Evolutionary conservation across 30 jellyfish, hydroid and myxozoan genomes (phyloP), one percentile per base, ranked within the genome.

Genomic region (Rhopilema esculentum): DNA sequence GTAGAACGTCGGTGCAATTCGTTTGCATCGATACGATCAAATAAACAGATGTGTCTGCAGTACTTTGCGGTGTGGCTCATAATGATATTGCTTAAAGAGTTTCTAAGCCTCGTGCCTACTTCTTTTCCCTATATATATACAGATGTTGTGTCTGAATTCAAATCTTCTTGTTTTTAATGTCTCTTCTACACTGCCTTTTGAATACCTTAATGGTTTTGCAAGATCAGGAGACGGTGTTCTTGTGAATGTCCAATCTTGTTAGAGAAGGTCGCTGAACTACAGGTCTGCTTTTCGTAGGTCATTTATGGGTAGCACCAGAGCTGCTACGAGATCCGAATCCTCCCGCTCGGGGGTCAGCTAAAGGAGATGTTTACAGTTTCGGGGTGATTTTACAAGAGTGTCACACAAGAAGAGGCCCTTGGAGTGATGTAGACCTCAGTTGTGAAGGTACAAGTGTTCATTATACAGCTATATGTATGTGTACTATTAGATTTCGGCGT

Each of bases 341-440:
- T 15, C 97, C 97, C 6, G 75, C 83, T 4, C 83, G 96, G 33
- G 98, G 98, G 32, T 79, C 98, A 16, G 94, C 85, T 28, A 93
- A 88, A 72, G 98, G 98, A 25, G 98, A 93, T 64, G 86, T 93
- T 0, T 93, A 93, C 85, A 93, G 98, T 68, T 89, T 93, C 64
- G 98, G 96, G n/a, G 89, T 93, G n/a, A 93, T 93, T 51, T 75
- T 91, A 66, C 98, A 93, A 82, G 98, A 93, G 64, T 93, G 91
- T 80, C 98, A 93, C 86, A 93, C 98, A 22, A 81, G 98, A 61
- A 89, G 92, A 57, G 98, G 98, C 19, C 97, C 98, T 15, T 93
- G 98, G 98, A 77, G 97, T 84, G 93, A 96, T 21, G 75, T 81
- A 0, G 91, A 88, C 65, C 69, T 83, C 8, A 88, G 91, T 52